Evolutionary conservation across 2,888 invertebrate genomes (phyloP).

Genomic region (Pristionchus fissidentatus): DNA sequence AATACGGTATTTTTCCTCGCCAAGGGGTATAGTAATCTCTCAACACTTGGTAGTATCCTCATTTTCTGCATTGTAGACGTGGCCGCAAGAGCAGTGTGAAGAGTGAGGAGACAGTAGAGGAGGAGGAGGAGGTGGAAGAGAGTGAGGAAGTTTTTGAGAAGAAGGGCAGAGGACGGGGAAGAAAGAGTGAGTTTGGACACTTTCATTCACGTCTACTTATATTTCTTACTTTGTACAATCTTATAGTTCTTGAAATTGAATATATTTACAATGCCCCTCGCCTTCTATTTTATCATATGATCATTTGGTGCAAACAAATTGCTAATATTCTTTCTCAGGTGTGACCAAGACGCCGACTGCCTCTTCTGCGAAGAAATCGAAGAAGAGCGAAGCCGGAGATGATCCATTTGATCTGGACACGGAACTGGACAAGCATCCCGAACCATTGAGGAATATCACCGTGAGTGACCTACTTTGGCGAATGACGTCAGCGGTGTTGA

Average conservation of each 20-base stretch:
- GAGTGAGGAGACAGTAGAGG: constrained; percentile 22
- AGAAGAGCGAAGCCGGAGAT: constrained; percentile 16
- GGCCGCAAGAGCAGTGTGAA: constrained; percentile 37
- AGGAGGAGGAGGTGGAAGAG: background rate
- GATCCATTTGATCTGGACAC: constrained; percentile 71
- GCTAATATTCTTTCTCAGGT: background rate
- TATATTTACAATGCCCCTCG: background rate
- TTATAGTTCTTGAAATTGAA: background rate
- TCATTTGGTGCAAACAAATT: background rate
- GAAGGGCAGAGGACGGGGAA: background rate
- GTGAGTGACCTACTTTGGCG: constrained; percentile 50
- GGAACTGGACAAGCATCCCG: constrained; percentile 68
- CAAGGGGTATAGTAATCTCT: background rate
- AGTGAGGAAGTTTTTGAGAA: background rate
- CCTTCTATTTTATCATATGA: no score
- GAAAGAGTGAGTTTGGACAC: constrained; percentile 4
- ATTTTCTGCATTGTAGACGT: constrained; percentile 20
- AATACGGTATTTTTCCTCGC: no score
- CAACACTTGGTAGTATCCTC: background rate
- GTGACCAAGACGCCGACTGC: constrained; percentile 45
- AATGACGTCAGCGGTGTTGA: no score
- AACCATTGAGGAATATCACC: constrained; percentile 68
- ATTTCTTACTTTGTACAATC: background rate
- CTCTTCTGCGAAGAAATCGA: constrained; percentile 49
- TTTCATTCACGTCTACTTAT: background rate